These are phyloP conservation scores for Heptranchias perlo DNA, from an alignment of 2,113 vertebrate species.

Conservation along the genomic window DNA sequence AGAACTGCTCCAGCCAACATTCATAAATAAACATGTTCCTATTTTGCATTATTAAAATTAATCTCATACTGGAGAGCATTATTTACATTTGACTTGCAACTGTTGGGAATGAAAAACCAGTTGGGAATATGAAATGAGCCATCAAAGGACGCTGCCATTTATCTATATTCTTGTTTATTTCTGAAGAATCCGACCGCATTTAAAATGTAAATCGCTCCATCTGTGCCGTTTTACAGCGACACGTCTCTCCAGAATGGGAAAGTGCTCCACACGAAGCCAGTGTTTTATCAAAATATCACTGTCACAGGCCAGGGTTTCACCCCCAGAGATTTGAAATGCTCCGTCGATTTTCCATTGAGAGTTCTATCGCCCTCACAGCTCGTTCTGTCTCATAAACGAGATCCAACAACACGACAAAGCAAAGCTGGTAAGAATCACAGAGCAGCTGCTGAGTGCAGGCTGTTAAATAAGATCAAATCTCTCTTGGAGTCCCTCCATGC, in stretches of 20 bases:
- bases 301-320: background rate
- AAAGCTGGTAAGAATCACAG: background rate
- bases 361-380: background rate
- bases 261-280: background rate
- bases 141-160: background rate
- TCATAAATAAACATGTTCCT: conserved; percentile 9
- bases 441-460: background rate
- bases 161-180: background rate
- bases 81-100: background rate
- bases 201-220: background rate
- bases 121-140: background rate
- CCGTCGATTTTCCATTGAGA: background rate
- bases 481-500: background rate
- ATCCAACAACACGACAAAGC: background rate
- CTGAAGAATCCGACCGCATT: background rate
- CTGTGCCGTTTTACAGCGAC: background rate
- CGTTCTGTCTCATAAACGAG: background rate
- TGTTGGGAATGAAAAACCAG: background rate
- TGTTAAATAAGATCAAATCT: background rate
- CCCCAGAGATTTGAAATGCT: background rate
- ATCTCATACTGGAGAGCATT: background rate
- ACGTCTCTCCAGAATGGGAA: background rate
- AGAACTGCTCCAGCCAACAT: background rate
- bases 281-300: background rate
- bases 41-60: conserved; percentile 5